phyloP scores from a whole-genome alignment of 2,888 invertebrate species.

The Ennomos erosarius region DNA sequence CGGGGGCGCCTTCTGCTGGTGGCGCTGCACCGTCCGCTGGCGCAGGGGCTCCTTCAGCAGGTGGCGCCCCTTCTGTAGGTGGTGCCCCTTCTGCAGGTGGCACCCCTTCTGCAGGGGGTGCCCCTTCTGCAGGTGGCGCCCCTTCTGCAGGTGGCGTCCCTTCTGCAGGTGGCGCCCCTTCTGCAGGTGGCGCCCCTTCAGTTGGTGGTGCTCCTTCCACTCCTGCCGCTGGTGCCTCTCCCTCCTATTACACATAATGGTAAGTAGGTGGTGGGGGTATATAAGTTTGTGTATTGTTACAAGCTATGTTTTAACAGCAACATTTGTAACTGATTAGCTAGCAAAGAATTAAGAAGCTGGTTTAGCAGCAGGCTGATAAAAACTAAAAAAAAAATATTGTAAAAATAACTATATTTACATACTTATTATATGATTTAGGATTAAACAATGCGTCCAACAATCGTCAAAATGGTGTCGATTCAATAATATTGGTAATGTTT shows the following conservation, averaged over 20 bases:
- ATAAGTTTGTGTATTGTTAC: neutral
- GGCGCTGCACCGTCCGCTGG: slow-evolving; percentile 8
- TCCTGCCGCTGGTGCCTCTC: slow-evolving; percentile 10
- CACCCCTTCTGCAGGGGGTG: neutral
- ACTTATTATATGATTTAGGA: no score
- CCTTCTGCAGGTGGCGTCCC: no score
- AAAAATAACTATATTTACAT: neutral
- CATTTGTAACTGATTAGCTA: neutral
- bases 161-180: no score
- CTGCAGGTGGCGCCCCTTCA: no score
- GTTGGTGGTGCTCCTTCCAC: no score
- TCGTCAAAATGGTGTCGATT: no score
- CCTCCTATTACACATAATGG: slow-evolving; percentile 14
- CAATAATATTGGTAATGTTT: no score
- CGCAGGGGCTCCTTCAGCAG: slow-evolving; percentile 4
- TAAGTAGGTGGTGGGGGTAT: no score
- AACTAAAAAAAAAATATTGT: neutral
- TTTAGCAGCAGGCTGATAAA: neutral
- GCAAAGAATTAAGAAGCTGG: slow-evolving; percentile 8
- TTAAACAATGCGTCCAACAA: no score
- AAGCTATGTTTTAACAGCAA: neutral
- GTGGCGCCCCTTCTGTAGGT: slow-evolving; percentile 13
- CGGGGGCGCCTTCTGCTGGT: neutral
- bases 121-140: no score
- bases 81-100: slow-evolving; percentile 15